phyloP scores from a whole-genome alignment of 2,113 vertebrate genomes.

The Ascaphus truei region DNA sequence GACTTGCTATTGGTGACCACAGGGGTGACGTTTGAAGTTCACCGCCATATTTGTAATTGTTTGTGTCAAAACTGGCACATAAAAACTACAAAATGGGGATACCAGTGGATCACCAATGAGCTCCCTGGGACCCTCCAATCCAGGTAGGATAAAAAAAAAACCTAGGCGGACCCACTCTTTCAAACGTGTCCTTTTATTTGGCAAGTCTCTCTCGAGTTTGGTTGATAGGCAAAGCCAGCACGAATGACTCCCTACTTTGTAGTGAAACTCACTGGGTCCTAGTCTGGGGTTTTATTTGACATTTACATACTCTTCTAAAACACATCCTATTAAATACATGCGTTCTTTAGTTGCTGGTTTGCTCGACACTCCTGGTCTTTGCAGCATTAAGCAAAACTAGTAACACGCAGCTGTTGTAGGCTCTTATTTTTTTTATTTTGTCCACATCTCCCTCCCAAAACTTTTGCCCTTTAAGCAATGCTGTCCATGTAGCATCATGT shows the following conservation, averaged over 20 bases:
- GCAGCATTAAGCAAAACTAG: conserved; percentile 60
- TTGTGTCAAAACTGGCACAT: too few species aligned
- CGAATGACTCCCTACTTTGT: too few species aligned
- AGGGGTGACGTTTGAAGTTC: too few species aligned
- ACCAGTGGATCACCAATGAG: too few species aligned
- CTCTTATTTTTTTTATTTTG: conserved; percentile 62
- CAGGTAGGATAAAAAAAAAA: too few species aligned
- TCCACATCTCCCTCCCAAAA: conserved; percentile 47
- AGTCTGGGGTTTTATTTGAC: conserved; percentile 49
- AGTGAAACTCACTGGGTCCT: conserved; percentile 51
- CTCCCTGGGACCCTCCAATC: too few species aligned
- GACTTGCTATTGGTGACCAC: too few species aligned
- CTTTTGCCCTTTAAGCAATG: conserved; percentile 52
- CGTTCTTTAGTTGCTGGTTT: conserved; percentile 61
- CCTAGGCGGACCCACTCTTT: too few species aligned
- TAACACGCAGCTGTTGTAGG: conserved; percentile 61
- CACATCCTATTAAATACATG: conserved; percentile 66
- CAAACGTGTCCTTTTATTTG: neutral
- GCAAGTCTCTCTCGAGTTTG: neutral
- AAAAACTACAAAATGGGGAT: too few species aligned
- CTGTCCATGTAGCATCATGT: conserved; percentile 18
- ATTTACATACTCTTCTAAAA: conserved; percentile 55
- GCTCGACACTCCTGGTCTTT: conserved; percentile 59
- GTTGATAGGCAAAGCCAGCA: conserved; percentile 9
- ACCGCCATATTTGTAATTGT: too few species aligned